Evolutionary conservation across 92 coral and sea anemone species (phyloP).

Genomic region (Zoanthus sociatus): DNA sequence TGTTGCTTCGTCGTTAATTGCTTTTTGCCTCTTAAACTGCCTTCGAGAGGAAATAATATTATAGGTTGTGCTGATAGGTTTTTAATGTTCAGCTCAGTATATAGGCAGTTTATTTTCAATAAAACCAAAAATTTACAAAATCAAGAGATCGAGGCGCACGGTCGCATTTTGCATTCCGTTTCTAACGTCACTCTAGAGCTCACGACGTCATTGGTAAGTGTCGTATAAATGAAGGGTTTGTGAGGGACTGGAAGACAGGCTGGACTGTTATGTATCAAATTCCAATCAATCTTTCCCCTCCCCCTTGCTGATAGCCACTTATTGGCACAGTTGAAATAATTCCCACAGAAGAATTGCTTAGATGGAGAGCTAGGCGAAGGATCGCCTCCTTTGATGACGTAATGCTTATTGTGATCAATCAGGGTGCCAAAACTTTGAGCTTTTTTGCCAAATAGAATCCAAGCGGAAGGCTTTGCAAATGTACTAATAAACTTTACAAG

Average conservation of each 20-base stretch:
- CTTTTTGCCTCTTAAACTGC: too few species aligned
- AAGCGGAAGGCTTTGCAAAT: slow-evolving; percentile 34
- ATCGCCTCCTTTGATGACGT: slow-evolving; percentile 27
- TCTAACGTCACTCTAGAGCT: slow-evolving; percentile 22
- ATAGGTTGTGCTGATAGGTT: too few species aligned
- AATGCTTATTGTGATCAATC: slow-evolving; percentile 22
- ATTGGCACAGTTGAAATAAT: slow-evolving; percentile 37
- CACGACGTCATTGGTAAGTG: not conserved
- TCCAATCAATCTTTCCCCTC: slow-evolving; percentile 21
- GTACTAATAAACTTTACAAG: slow-evolving; percentile 19
- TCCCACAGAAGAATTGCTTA: slow-evolving; percentile 28
- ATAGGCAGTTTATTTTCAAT: too few species aligned
- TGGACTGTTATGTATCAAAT: not conserved
- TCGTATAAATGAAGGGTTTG: not conserved
- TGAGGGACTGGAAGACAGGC: slow-evolving; percentile 5
- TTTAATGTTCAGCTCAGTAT: too few species aligned
- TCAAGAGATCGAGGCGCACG: not conserved
- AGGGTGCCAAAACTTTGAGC: slow-evolving; percentile 7
- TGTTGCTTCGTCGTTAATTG: too few species aligned
- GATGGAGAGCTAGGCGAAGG: slow-evolving; percentile 15
- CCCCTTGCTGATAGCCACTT: slow-evolving; percentile 24
- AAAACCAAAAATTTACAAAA: too few species aligned
- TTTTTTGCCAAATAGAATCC: slow-evolving; percentile 28
- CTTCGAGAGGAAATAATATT: too few species aligned
- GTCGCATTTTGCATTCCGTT: slow-evolving; percentile 27